These are phyloP conservation scores for Andricus grossulariae DNA, from an alignment of 1,140 invertebrate species.

Conservation along the genomic window DNA sequence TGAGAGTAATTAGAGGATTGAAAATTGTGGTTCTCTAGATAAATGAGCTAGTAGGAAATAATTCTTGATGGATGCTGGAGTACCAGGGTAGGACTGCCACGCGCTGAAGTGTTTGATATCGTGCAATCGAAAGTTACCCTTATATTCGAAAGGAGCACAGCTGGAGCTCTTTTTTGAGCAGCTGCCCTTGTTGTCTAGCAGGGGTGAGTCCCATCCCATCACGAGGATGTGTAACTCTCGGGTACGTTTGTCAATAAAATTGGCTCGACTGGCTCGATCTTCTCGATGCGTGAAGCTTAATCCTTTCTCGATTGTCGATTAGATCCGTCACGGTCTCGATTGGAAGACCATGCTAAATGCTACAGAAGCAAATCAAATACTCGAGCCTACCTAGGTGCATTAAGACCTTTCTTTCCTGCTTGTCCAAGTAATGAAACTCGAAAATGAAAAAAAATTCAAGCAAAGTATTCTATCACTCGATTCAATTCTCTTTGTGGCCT, in stretches of 20 bases:
- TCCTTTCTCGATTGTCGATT: slow-evolving; percentile 69
- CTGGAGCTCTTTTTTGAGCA: slow-evolving; percentile 65
- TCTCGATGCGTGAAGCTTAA: slow-evolving; percentile 59
- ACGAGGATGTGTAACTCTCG: slow-evolving; percentile 45
- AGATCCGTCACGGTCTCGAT: slow-evolving; percentile 58
- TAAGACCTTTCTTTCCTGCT: slow-evolving; percentile 58
- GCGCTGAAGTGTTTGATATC: slow-evolving; percentile 25
- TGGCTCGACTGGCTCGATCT: slow-evolving; percentile 44
- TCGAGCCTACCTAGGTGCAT: slow-evolving; percentile 50
- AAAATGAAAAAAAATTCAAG: not conserved
- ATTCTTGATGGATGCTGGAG: slow-evolving; percentile 9
- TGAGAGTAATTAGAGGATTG: too few relatives aligned
- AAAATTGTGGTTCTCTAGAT: not conserved
- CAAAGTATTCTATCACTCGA: too few relatives aligned
- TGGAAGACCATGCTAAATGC: slow-evolving; percentile 36
- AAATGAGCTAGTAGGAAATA: not conserved
- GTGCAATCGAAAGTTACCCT: slow-evolving; percentile 59
- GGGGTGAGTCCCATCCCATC: slow-evolving; percentile 50
- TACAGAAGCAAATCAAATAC: slow-evolving; percentile 33
- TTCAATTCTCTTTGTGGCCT: too few relatives aligned
- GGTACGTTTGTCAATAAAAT: slow-evolving; percentile 51
- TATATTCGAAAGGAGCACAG: slow-evolving; percentile 53
- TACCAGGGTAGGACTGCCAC: not conserved
- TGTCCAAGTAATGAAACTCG: not conserved
- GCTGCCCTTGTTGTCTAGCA: slow-evolving; percentile 59